These are phyloP conservation scores for Trachurus trachurus DNA, from an alignment of 2,797 vertebrate genomes.

Conservation along the genomic window DNA sequence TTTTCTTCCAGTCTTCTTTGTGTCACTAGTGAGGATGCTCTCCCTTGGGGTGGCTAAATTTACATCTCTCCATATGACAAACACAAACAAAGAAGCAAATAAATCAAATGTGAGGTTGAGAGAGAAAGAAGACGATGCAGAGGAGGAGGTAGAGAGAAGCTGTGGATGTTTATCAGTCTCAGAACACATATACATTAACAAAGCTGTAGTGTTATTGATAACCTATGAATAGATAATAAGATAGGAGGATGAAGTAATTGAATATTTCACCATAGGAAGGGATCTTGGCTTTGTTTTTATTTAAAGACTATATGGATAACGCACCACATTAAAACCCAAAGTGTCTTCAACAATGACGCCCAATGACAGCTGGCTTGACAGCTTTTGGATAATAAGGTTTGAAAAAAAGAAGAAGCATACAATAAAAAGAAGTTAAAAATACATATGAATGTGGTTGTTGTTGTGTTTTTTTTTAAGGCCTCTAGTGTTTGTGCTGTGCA, in stretches of 20 bases:
- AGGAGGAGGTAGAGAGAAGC: conserved; percentile 34
- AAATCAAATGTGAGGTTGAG: conserved; percentile 77
- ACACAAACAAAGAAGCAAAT: conserved; percentile 84
- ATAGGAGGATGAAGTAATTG: conserved; percentile 20
- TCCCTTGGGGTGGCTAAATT: conserved; percentile 85
- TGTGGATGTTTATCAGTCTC: conserved; percentile 60
- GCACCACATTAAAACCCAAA: conserved; percentile 14
- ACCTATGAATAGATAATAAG: conserved; percentile 50
- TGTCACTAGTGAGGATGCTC: conserved; percentile 79
- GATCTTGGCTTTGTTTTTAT: conserved; percentile 25
- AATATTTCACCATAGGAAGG: conserved; percentile 1
- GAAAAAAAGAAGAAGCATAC: not conserved
- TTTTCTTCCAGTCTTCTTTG: conserved; percentile 66
- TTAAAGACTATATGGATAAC: conserved; percentile 25
- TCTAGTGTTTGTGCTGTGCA: conserved; percentile 18
- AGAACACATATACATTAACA: conserved; percentile 56
- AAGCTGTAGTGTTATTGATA: conserved; percentile 42
- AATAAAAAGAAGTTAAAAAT: conserved; percentile 24
- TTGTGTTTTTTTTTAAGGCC: conserved; percentile 13
- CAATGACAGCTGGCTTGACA: conserved; percentile 30
- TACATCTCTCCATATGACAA: conserved; percentile 85
- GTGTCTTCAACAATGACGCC: conserved; percentile 18
- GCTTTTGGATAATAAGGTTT: conserved; percentile 26
- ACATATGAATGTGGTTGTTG: conserved; percentile 2
- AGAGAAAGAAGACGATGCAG: conserved; percentile 31